Evolutionary conservation across 2,888 invertebrate species (phyloP).

Genomic region (Mesoligia furuncula): DNA sequence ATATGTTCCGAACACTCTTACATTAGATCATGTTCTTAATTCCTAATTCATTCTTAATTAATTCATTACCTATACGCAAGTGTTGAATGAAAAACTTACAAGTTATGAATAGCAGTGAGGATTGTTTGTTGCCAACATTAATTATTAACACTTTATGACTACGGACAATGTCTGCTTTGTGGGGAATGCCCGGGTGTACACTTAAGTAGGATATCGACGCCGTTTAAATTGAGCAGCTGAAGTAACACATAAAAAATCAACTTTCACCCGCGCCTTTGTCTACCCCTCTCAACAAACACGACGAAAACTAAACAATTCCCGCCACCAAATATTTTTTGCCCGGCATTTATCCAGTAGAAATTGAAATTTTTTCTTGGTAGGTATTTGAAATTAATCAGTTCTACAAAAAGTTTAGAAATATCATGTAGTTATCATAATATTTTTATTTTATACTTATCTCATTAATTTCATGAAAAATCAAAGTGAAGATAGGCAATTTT

Average conservation of each 20-base stretch:
- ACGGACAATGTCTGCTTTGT: background rate
- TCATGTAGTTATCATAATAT: too few relatives aligned
- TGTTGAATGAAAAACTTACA: slow-evolving; percentile 38
- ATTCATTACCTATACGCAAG: slow-evolving; percentile 34
- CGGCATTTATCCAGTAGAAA: too few relatives aligned
- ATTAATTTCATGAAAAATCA: too few relatives aligned
- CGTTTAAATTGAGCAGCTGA: background rate
- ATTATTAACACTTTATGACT: slow-evolving; percentile 22
- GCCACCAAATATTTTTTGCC: too few relatives aligned
- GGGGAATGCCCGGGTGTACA: slow-evolving; percentile 10
- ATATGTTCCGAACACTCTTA: slow-evolving; percentile 45
- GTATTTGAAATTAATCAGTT: too few relatives aligned
- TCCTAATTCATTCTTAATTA: slow-evolving; percentile 46
- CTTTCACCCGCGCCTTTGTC: too few relatives aligned
- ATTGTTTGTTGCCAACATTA: slow-evolving; percentile 15
- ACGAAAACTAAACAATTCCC: too few relatives aligned
- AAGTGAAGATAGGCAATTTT: too few relatives aligned
- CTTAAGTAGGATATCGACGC: background rate
- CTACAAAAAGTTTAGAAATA: too few relatives aligned
- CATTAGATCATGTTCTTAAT: slow-evolving; percentile 62
- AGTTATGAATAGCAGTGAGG: slow-evolving; percentile 20
- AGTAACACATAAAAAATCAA: background rate
- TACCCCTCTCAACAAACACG: too few relatives aligned
- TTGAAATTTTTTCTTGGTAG: too few relatives aligned
- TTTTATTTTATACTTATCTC: too few relatives aligned